Base-by-base conservation (phyloP, 2,888 invertebrate species). In the Plebejus argus region DNA sequence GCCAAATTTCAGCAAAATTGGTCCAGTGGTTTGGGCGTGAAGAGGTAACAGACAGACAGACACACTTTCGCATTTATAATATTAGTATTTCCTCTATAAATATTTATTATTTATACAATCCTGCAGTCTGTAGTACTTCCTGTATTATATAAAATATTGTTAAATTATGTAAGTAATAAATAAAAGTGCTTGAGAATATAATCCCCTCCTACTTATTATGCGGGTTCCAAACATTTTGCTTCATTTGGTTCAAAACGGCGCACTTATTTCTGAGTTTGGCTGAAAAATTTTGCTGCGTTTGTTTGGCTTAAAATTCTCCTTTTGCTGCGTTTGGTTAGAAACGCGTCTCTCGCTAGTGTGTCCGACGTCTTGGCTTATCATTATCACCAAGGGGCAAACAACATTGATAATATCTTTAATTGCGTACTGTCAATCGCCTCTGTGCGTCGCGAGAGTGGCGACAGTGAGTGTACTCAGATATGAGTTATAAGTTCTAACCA, bases 331-430 rank as follows among this genome's bases (percentile, higher is more conserved):
- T 23, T 28, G 66, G 66, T 15, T 66, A 5, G 4, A 23, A 61
- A 61, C 45, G 72, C 45, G 72, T 18, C 49, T 28, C 28, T 15
- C 20, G 28, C 7, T n/a, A 49, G 3, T 23, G 74, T 53, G 28
- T 28, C 8, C 28, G 12, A 53, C 49, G 74, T 49, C 74, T 74
- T 33, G 49, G 76, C 76, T 80, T 81, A 81, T 81, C 81, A 77
- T 80, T 81, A 81, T 81, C 81, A 77, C 72, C 70, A 76, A 82
- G 83, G 83, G 81, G 83, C 82, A 84, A 84, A 82, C 79, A 83
- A 82, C 78, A 79, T 81, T 82, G 86, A 86, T 87, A 86, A 86
- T 87, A 86, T 84, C 83, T 83, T 81, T 83, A 85, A 84, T 84
- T 84, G 86, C 84, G 82, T 81, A 78, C 80, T 80, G 81, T 78